Evolutionary conservation across 2,113 vertebrate species (phyloP), one percentile per base, ranked within the genome.

Genomic region (Calonectris borealis): DNA sequence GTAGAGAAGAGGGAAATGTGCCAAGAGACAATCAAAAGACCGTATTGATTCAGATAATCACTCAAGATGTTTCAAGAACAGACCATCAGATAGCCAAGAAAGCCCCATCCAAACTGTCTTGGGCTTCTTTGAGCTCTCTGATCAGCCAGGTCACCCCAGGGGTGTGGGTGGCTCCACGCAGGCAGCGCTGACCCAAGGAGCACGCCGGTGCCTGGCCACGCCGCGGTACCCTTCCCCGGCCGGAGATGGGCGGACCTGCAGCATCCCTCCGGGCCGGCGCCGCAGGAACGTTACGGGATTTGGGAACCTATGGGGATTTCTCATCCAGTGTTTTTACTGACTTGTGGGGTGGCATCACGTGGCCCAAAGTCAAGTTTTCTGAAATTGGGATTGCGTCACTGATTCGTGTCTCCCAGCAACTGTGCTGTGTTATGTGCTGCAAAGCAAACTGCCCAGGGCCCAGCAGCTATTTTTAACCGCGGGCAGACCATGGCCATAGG

Each of bases 281-380:
- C 40, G 38, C 1, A 3, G 44, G 68, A 77, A 42, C 1, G 0
- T 24, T 17, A 7, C 0, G 0, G 31, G 34, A 66, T 62, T 32
- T 58, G 27, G 70, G 76, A 86, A 69, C 1, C 2, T 6, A 2
- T 1, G 3, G 51, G 64, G 60, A 75, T 86, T 93, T 88, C 79
- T 91, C 31, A 2, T 8, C 29, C 86, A 77, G 27, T 0, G 1
- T 15, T 91, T 91, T 73, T 13, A 65, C 25, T 66, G 54, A 40
- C 27, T 76, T 34, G 68, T 86, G 85, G n/a, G 46, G 25, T 62
- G 58, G 32, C 26, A 2, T 46, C 75, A 72, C 4, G 0, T 34
- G 54, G 55, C 24, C 61, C 29, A 6, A 61, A 83, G 79, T 68
- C 77, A 71, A 70, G 48, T 66, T 86, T 70, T 85, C 86, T 32